A percentile compares a stretch with the other conserved stretches of the same genome.
phyloP scores from a whole-genome alignment of 64 coral and sea anemone genomes.

The Actinia tenebrosa region DNA sequence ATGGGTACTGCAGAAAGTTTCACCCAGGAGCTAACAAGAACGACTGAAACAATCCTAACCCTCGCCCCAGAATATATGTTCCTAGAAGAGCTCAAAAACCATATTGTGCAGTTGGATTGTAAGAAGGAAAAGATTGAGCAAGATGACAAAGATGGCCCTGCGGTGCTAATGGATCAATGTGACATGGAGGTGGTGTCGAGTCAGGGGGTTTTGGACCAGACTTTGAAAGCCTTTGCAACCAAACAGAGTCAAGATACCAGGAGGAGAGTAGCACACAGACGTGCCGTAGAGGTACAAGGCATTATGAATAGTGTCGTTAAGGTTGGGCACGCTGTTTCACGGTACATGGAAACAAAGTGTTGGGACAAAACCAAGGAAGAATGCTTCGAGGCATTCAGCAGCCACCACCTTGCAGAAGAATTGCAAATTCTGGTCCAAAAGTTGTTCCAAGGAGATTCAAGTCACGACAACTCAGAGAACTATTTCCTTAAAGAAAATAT shows the following conservation, averaged over 20 bases:
- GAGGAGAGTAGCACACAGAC: not conserved
- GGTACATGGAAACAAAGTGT: slow-evolving; percentile 5
- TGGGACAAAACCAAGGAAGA: slow-evolving; percentile 1
- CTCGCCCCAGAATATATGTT: not conserved
- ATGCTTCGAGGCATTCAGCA: slow-evolving; percentile 20
- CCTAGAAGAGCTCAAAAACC: not conserved
- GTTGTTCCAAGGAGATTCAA: not conserved
- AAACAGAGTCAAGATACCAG: not conserved
- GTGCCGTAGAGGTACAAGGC: slow-evolving; percentile 44
- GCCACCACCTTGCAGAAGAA: not conserved
- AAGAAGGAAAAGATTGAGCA: not conserved
- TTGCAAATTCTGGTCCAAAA: not conserved
- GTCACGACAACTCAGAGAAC: not conserved
- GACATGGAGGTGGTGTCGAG: not conserved
- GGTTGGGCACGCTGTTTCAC: slow-evolving; percentile 47
- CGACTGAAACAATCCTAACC: not conserved
- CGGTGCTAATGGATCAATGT: not conserved
- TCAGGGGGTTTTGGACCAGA: not conserved
- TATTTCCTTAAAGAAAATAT: slow-evolving; percentile 51
- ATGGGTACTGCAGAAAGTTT: not conserved
- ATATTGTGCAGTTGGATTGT: not conserved
- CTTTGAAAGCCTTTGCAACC: not conserved
- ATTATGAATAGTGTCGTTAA: slow-evolving; percentile 51
- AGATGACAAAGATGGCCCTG: not conserved
- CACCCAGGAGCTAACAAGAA: not conserved